Conservation (phyloP, 2,888 invertebrate species). For the Drosophila ustulata region DNA sequence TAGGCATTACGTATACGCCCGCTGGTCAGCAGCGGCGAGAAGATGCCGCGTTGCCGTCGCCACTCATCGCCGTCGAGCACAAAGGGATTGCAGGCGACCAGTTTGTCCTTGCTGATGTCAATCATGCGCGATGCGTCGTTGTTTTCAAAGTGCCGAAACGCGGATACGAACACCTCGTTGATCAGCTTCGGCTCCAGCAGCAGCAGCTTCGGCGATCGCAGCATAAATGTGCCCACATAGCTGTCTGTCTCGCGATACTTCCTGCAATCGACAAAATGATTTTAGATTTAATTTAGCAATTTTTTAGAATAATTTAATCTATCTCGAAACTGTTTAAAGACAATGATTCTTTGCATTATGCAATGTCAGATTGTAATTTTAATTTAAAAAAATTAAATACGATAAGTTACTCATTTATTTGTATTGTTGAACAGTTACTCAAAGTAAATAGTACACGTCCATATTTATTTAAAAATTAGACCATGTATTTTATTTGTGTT, state of each 20-base stretch:
- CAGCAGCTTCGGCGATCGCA: slow-evolving; percentile 83
- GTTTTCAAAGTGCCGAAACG: slow-evolving; percentile 84
- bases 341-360: too few relatives aligned
- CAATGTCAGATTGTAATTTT: too few relatives aligned
- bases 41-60: slow-evolving; percentile 85
- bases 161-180: slow-evolving; percentile 85
- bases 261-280: slow-evolving; percentile 42
- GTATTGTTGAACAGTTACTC: too few relatives aligned
- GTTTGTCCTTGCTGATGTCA: slow-evolving; percentile 84
- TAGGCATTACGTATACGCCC: slow-evolving; percentile 86
- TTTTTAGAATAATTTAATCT: too few relatives aligned
- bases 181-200: slow-evolving; percentile 84
- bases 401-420: too few relatives aligned
- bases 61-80: slow-evolving; percentile 85
- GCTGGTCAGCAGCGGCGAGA: slow-evolving; percentile 86
- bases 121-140: slow-evolving; percentile 78
- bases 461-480: too few relatives aligned
- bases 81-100: slow-evolving; percentile 86
- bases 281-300: not conserved
- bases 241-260: slow-evolving; percentile 74
- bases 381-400: too few relatives aligned
- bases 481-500: too few relatives aligned
- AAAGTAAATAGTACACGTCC: too few relatives aligned
- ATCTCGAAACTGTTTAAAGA: too few relatives aligned
- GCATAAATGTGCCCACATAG: slow-evolving; percentile 84